These are phyloP conservation scores for Phodopus roborovskii DNA, from an alignment of 2,113 vertebrate species.

Conservation along the genomic window DNA sequence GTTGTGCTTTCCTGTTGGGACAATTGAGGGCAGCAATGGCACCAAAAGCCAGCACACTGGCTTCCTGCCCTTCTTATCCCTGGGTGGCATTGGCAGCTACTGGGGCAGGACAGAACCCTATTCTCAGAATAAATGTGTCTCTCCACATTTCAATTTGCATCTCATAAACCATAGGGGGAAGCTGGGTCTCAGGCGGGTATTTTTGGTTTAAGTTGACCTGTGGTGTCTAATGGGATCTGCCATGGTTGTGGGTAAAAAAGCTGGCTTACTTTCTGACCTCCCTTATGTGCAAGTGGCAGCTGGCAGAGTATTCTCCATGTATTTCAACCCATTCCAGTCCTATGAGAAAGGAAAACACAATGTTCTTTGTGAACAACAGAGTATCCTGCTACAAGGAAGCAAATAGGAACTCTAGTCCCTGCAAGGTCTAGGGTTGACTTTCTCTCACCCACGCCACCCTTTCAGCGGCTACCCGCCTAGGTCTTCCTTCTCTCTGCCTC, in stretches of 20 bases:
- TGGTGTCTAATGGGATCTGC: not conserved
- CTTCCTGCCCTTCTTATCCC: not conserved
- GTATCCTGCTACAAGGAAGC: not conserved
- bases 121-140: accelerated
- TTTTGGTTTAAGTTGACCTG: not conserved
- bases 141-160: not conserved
- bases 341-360: not conserved
- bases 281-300: not conserved
- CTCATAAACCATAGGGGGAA: not conserved
- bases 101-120: not conserved
- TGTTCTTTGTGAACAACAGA: not conserved
- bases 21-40: not conserved
- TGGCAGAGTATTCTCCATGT: not conserved
- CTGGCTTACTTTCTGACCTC: not conserved
- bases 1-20: not conserved
- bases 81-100: accelerated
- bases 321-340: not conserved
- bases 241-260: not conserved
- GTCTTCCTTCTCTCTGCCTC: not conserved
- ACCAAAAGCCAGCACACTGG: accelerated
- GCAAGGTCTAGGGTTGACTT: not conserved
- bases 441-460: not conserved
- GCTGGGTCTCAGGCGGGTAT: not conserved
- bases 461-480: not conserved
- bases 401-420: too few species aligned